Percentiles rank a stretch among this genome's conserved stretches.
Conservation (phyloP, 2,113 vertebrate species). For the Hystrix brachyura region DNA sequence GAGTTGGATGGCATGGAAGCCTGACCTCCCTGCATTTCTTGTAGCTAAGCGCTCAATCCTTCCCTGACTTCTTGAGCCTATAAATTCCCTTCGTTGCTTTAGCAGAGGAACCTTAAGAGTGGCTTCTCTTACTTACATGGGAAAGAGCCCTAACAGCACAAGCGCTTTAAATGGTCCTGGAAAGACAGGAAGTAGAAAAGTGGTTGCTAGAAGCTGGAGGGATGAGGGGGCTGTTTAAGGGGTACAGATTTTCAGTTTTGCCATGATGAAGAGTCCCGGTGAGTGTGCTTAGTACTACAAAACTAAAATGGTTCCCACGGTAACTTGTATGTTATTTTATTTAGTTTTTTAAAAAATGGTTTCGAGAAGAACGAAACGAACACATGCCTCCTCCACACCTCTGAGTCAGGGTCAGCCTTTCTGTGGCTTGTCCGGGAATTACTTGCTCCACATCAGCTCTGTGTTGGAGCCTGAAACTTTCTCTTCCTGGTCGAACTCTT, state of each 20-base stretch:
- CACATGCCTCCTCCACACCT: not conserved
- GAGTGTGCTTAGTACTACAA: not conserved
- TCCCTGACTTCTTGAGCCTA: not conserved
- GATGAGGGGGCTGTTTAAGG: not conserved
- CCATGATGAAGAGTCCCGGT: not conserved
- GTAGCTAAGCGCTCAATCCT: not conserved
- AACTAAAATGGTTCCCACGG: not conserved
- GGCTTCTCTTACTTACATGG: not conserved
- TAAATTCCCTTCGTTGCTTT: not conserved
- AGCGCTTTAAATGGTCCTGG: not conserved
- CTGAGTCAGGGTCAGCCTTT: not conserved
- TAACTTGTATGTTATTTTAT: not conserved
- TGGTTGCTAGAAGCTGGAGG: too few species aligned
- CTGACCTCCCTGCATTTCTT: not conserved
- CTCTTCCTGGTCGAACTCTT: not conserved
- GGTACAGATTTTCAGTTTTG: not conserved
- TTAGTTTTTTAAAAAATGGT: not conserved
- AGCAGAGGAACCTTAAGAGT: not conserved
- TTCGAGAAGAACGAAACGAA: conserved; percentile 22
- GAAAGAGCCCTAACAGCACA: not conserved
- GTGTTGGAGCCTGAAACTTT: not conserved
- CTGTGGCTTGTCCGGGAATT: not conserved
- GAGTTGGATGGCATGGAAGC: not conserved
- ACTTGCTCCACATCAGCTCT: not conserved
- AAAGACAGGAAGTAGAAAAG: not conserved